phyloP scores from a whole-genome alignment of 2,888 invertebrate species.

The Drosophila siamana region DNA sequence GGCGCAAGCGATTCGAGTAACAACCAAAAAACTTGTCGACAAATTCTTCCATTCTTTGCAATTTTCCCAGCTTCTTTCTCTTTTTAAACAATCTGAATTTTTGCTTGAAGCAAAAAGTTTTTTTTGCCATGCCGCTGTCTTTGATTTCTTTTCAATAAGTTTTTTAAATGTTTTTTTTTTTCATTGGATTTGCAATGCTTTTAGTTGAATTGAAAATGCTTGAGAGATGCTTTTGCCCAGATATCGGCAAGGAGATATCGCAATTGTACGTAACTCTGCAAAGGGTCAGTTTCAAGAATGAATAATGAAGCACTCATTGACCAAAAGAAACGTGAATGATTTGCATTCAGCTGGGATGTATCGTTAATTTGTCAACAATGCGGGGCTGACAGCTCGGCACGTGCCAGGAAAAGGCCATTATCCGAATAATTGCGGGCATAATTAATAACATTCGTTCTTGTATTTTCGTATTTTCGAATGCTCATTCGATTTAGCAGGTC shows the following conservation, averaged over 20 bases:
- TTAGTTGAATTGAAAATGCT: conserved; percentile 54
- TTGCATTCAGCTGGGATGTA: conserved; percentile 35
- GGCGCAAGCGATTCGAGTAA: conserved; percentile 31
- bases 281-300: conserved; percentile 38
- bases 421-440: conserved; percentile 42
- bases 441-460: conserved; percentile 56
- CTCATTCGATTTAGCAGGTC: conserved; percentile 25
- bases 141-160: conserved; percentile 35
- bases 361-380: conserved; percentile 55
- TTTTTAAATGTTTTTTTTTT: conserved; percentile 19
- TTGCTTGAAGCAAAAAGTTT: conserved; percentile 37
- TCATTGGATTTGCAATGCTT: conserved; percentile 28
- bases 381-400: conserved; percentile 41
- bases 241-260: not conserved
- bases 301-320: conserved; percentile 46
- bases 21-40: conserved; percentile 63
- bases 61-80: conserved; percentile 3
- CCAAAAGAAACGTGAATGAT: conserved; percentile 31
- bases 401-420: conserved; percentile 37
- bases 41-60: conserved; percentile 21
- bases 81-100: conserved; percentile 35
- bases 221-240: not conserved
- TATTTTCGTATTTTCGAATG: not conserved
- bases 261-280: not conserved
- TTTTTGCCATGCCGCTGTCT: conserved; percentile 19